Conservation (phyloP, 2,113 vertebrate genomes). For the Atrichornis clamosus region DNA sequence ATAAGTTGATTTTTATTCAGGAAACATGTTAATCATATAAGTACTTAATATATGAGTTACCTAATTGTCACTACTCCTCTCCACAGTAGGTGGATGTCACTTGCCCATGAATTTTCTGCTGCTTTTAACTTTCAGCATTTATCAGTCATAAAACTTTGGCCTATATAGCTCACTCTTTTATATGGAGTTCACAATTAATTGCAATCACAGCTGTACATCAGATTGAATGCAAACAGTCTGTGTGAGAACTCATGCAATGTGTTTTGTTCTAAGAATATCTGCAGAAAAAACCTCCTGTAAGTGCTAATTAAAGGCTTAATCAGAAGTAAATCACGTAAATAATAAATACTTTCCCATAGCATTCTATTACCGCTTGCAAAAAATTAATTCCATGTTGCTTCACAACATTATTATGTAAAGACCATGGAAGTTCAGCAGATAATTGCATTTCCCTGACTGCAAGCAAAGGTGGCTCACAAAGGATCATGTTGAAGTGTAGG, state of each 20-base stretch:
- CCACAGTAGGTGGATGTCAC: neutral
- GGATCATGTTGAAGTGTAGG: fast-evolving
- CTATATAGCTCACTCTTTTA: neutral
- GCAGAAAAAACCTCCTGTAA: neutral
- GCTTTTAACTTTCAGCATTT: neutral
- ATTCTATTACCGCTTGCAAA: neutral
- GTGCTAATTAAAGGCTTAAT: neutral
- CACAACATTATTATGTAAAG: neutral
- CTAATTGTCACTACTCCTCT: neutral
- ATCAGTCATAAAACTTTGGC: neutral
- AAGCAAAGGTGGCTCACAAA: neutral
- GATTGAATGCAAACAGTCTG: neutral
- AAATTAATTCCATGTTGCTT: neutral
- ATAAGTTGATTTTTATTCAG: neutral
- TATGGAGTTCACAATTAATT: neutral
- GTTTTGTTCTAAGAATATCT: neutral
- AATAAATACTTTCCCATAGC: neutral
- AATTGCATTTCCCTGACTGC: neutral
- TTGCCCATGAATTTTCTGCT: neutral
- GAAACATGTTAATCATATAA: neutral
- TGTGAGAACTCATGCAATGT: fast-evolving
- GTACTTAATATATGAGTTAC: neutral
- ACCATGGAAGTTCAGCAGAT: neutral
- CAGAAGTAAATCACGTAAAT: neutral
- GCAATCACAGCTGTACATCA: neutral